Percentiles rank a stretch among this genome's conserved stretches.
phyloP scores from a whole-genome alignment of 64 coral and sea anemone species.

The Stichodactyla mertensii region DNA sequence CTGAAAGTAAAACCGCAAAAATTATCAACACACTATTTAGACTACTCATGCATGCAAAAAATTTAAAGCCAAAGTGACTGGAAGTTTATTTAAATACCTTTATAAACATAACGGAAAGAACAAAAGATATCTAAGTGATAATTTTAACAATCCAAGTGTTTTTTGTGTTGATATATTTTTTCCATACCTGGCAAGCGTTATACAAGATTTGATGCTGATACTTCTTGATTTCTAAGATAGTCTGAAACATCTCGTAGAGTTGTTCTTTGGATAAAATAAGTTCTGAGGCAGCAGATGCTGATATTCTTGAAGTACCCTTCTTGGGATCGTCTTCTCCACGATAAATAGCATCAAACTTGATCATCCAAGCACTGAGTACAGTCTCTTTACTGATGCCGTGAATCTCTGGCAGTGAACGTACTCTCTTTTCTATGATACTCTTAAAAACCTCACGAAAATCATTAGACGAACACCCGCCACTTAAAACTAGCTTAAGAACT shows the following conservation, averaged over 20 bases:
- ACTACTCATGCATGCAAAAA: background rate
- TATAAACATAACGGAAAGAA: background rate
- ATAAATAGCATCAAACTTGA: conserved; percentile 92
- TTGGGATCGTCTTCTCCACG: conserved; percentile 86
- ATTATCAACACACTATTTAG: background rate
- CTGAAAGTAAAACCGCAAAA: background rate
- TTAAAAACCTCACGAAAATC: conserved; percentile 98
- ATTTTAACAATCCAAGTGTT: background rate
- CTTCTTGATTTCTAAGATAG: conserved; percentile 84
- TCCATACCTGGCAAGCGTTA: conserved; percentile 88
- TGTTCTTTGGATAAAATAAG: conserved; percentile 97
- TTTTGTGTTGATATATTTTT: background rate
- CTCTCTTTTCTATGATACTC: conserved; percentile 84
- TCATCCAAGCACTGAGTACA: conserved; percentile 89
- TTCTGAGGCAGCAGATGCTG: conserved; percentile 57
- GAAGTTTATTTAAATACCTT: background rate
- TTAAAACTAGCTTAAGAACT: conserved; percentile 83
- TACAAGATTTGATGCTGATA: conserved; percentile 90
- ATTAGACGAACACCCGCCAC: conserved; percentile 79
- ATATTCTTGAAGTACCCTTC: conserved; percentile 55
- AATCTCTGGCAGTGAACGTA: conserved; percentile 76
- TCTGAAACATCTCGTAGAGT: conserved; percentile 97
- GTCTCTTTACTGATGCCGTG: conserved; percentile 89
- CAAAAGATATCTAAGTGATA: background rate
- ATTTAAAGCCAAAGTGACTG: background rate